Conservation (phyloP, 1,140 invertebrate species). For the Drosophila nebulosa region DNA sequence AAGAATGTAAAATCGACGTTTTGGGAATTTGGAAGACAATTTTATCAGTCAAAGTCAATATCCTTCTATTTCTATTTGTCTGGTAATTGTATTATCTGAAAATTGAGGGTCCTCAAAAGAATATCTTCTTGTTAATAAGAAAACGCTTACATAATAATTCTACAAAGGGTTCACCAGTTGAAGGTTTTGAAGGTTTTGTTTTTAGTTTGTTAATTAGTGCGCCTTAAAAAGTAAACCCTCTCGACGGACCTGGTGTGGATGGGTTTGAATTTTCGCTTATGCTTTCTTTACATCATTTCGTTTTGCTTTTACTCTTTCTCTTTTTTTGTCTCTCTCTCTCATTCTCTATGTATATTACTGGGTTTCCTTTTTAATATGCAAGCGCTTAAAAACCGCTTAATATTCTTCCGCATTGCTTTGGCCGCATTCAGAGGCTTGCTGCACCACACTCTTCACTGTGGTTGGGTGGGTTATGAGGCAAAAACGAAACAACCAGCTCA, state of each 20-base stretch:
- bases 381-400: slow-evolving; percentile 75
- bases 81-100: no score
- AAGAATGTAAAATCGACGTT: no score
- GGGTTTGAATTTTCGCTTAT: neutral
- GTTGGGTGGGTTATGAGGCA: slow-evolving; percentile 29
- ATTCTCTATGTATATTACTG: slow-evolving; percentile 24
- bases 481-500: slow-evolving; percentile 1
- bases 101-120: no score
- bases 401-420: slow-evolving; percentile 78
- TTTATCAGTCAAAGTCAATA: no score
- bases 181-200: no score
- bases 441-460: slow-evolving; percentile 31
- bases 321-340: neutral
- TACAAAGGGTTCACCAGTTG: no score
- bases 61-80: no score
- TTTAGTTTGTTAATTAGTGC: no score
- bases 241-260: neutral
- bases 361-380: slow-evolving; percentile 65
- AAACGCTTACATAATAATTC: no score
- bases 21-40: no score
- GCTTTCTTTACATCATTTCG: slow-evolving; percentile 15
- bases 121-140: no score
- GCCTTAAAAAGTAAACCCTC: neutral
- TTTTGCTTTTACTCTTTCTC: neutral
- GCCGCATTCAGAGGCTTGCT: slow-evolving; percentile 67